Conservation (phyloP, 2,113 vertebrate species). For the Cavia aperea region DNA sequence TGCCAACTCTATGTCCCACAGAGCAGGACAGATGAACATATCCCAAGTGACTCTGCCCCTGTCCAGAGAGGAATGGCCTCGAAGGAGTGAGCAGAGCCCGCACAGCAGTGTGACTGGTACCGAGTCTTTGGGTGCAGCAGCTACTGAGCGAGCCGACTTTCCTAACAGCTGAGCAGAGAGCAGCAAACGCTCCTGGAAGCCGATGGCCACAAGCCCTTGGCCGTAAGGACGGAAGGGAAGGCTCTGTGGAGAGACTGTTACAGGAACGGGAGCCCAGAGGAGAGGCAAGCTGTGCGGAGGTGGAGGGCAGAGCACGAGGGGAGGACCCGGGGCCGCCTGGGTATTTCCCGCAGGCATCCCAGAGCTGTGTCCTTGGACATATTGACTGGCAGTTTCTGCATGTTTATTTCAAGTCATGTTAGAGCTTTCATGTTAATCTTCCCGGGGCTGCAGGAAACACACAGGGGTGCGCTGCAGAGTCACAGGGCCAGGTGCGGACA, state of each 20-base stretch:
- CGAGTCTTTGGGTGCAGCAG: background rate
- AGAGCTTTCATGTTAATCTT: background rate
- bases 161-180: no score
- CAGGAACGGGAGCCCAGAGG: background rate
- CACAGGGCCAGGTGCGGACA: background rate
- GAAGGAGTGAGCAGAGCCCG: background rate
- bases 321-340: background rate
- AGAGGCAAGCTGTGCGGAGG: background rate
- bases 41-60: background rate
- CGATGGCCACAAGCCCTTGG: background rate
- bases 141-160: background rate
- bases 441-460: background rate
- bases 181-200: background rate
- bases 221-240: background rate
- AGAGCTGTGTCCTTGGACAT: background rate
- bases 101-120: no score
- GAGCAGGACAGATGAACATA: background rate
- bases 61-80: background rate
- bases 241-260: accelerated
- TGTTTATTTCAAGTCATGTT: background rate
- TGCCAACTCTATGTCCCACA: background rate
- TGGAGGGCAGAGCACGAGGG: background rate
- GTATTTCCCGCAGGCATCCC: background rate
- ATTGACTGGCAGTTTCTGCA: background rate
- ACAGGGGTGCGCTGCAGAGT: background rate